Evolutionary conservation across 2,113 vertebrate genomes (phyloP).

Genomic region (Cercopithecus mona): DNA sequence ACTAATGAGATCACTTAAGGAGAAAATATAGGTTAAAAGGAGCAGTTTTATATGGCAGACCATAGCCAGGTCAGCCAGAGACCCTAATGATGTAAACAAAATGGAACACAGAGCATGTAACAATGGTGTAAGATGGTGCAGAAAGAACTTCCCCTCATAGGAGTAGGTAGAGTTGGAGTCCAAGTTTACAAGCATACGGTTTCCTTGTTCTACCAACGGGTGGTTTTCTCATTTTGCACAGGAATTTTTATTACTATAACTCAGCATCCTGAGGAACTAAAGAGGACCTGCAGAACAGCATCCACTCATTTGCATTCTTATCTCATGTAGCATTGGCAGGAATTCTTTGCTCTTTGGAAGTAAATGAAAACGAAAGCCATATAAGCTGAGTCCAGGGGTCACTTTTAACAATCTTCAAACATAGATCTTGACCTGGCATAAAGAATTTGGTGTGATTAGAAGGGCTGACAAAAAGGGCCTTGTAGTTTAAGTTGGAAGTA

Average conservation of each 20-base stretch:
- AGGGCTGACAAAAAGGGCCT: neutral
- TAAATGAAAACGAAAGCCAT: slow-evolving; percentile 23
- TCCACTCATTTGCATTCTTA: neutral
- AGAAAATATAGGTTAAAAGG: neutral
- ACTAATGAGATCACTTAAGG: neutral
- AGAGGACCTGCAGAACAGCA: neutral
- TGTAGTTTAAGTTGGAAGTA: neutral
- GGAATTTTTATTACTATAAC: neutral
- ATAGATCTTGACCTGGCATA: neutral
- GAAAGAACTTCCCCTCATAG: neutral
- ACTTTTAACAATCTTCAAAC: neutral
- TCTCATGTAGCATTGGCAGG: neutral
- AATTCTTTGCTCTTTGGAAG: neutral
- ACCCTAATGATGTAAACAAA: neutral
- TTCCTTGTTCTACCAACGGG: neutral
- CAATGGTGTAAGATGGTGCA: neutral
- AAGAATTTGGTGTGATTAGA: neutral
- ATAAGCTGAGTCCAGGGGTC: neutral
- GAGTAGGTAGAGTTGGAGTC: neutral
- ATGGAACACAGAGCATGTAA: neutral
- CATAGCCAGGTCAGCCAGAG: neutral
- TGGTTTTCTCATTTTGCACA: neutral
- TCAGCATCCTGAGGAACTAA: neutral
- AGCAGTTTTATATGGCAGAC: neutral
- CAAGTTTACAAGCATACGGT: neutral